Base-by-base conservation (phyloP, 1,140 invertebrate species). In the Phymorhynchus buccinoides region DNA sequence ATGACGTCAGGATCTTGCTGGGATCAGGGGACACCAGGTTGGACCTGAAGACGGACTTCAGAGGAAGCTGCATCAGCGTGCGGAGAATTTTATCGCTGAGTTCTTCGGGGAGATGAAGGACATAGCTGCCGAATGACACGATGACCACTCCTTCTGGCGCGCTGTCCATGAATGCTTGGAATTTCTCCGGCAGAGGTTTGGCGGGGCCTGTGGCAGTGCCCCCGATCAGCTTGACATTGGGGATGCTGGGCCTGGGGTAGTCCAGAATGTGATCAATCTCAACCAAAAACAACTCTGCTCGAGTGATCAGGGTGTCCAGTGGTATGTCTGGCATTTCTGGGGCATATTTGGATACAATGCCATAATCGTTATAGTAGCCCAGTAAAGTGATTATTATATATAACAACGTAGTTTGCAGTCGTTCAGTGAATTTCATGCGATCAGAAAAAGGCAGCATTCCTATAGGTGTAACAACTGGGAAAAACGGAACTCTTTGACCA, bases 1-100 rank as follows among this genome's bases (percentile, higher is more conserved):
- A 94, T 1, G 94, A 95, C 0, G 96, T 93, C 90, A 95, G 95
- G 0, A 97, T 95, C 91, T 97, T 97, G 1, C 94, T 90, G 2
- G 90, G 52, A 94, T 95, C 37, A 35, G 32, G 83, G 12, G 81
- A 71, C 22, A 66, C 42, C 3, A 71, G 62, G 37, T 83, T 73
- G 68, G 81, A 83, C 27, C 35, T 68, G 44, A 68, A 68, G 66
- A 83, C 41, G 12, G 73, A 39, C 37, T 83, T 83, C 81, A 83
- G 39, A 6, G 79, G 79, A 27, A 52, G 68, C 16, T 75, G n/a
- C 27, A 78, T 62, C 80, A 90, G 87, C 1, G 85, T 86, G 37
- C 75, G 18, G 1, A 81, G 30, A 1, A 90, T 35, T 39, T 68
- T 86, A 39, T 81, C 78, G 16, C 39, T 81, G n/a, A 86, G 35